A percentile compares a stretch with the other conserved stretches of the same genome.
Evolutionary conservation across 1,140 invertebrate genomes (phyloP).

Genomic region (Neodiprion pinetum): DNA sequence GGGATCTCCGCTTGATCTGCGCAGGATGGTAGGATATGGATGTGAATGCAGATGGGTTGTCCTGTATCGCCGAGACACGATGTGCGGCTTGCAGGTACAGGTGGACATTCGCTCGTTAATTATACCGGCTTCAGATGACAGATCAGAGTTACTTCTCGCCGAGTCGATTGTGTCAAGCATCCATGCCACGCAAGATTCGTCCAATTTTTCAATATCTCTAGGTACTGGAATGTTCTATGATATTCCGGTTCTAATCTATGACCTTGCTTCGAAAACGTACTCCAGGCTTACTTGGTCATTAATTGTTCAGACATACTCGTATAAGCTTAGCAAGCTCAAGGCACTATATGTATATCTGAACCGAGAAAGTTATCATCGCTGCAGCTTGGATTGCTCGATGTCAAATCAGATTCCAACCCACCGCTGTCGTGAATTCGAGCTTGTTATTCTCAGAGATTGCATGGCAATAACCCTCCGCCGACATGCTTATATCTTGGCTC

Average conservation of each 20-base stretch:
- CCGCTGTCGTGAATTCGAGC: too few species aligned
- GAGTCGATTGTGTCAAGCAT: background rate
- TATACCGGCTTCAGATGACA: conserved; percentile 25
- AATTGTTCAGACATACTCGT: too few species aligned
- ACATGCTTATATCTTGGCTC: background rate
- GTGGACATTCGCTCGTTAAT: conserved; percentile 45
- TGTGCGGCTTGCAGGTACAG: conserved; percentile 32
- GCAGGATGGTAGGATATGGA: conserved; percentile 5
- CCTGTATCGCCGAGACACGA: conserved; percentile 15
- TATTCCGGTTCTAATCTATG: too few species aligned
- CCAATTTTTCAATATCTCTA: background rate
- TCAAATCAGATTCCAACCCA: too few species aligned
- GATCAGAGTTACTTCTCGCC: background rate
- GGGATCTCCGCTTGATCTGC: conserved; percentile 41
- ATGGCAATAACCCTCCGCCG: too few species aligned
- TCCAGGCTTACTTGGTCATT: too few species aligned
- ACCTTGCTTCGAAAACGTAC: too few species aligned
- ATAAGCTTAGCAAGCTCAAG: too few species aligned
- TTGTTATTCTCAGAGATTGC: too few species aligned
- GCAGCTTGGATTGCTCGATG: too few species aligned
- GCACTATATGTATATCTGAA: too few species aligned
- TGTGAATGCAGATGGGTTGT: conserved; percentile 3
- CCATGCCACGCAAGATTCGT: background rate
- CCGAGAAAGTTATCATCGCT: too few species aligned
- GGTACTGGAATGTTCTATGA: background rate